Evolutionary conservation across 2,888 invertebrate genomes (phyloP).

Genomic region (Notocelia uddmanniana): DNA sequence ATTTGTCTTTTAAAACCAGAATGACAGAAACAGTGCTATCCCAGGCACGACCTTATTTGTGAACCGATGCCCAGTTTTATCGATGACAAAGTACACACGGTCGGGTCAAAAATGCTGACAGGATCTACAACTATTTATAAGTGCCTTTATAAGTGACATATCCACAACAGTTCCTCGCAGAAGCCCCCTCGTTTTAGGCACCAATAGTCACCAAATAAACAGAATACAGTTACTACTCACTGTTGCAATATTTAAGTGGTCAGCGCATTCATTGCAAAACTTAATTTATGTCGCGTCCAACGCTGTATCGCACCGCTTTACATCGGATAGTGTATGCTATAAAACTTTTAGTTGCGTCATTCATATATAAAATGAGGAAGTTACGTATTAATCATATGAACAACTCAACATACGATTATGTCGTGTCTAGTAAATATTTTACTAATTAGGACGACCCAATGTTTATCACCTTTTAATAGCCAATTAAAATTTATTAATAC

Average conservation of each 20-base stretch:
- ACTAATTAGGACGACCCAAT: too few relatives aligned
- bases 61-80: too few relatives aligned
- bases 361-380: neutral
- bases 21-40: too few relatives aligned
- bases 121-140: too few relatives aligned
- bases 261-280: conserved; percentile 64
- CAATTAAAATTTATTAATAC: too few relatives aligned
- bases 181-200: conserved; percentile 16
- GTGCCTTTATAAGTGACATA: too few relatives aligned
- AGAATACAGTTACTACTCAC: neutral
- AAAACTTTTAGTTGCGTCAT: conserved; percentile 22
- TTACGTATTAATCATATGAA: neutral
- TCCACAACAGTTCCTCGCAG: conserved; percentile 6
- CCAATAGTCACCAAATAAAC: neutral
- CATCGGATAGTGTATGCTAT: conserved; percentile 17
- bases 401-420: neutral
- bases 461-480: too few relatives aligned
- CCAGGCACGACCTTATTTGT: too few relatives aligned
- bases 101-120: too few relatives aligned
- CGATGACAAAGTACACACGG: too few relatives aligned
- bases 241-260: conserved; percentile 54
- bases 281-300: conserved; percentile 61
- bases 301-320: conserved; percentile 43
- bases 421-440: too few relatives aligned
- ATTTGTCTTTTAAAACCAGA: too few relatives aligned